Evolutionary conservation across 2,113 vertebrate species (phyloP).

Genomic region (Labrus mixtus): DNA sequence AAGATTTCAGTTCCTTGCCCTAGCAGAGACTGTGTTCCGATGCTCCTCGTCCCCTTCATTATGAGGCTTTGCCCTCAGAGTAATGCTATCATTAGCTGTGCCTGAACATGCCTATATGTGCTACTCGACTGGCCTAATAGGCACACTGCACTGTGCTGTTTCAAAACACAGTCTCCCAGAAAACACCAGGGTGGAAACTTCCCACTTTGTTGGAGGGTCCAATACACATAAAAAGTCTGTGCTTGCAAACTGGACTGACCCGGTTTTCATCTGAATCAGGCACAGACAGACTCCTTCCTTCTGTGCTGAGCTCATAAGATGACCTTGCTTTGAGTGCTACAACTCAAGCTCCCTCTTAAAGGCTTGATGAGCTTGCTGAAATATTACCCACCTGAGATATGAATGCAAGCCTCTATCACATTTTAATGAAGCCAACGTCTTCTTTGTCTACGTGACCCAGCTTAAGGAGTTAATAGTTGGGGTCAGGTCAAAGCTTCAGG

Average conservation of each 20-base stretch:
- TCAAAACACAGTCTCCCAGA: slow-evolving; percentile 39
- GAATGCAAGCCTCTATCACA: slow-evolving; percentile 29
- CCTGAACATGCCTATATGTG: slow-evolving; percentile 58
- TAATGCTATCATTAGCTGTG: slow-evolving; percentile 61
- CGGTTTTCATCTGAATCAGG: slow-evolving; percentile 39
- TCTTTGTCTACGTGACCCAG: slow-evolving; percentile 43
- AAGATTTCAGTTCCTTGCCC: slow-evolving; percentile 6
- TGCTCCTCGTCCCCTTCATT: slow-evolving; percentile 32
- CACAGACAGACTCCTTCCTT: slow-evolving; percentile 11
- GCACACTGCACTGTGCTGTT: slow-evolving; percentile 27
- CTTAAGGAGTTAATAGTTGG: slow-evolving; percentile 51
- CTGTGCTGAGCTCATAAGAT: slow-evolving; percentile 37
- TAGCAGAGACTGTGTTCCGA: slow-evolving; percentile 28
- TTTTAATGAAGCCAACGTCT: slow-evolving; percentile 63
- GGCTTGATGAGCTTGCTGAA: slow-evolving; percentile 60
- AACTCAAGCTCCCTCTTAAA: slow-evolving; percentile 40
- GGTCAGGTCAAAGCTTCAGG: slow-evolving; percentile 37
- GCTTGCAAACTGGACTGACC: slow-evolving; percentile 39
- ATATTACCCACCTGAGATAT: slow-evolving; percentile 50
- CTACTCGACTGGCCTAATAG: slow-evolving; percentile 40
- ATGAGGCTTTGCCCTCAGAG: slow-evolving; percentile 43
- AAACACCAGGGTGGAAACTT: slow-evolving; percentile 65
- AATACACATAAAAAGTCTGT: slow-evolving; percentile 52
- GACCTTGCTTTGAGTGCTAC: slow-evolving; percentile 63
- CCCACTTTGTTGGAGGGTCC: slow-evolving; percentile 53